Evolutionary conservation across 2,888 invertebrate species (phyloP).

Genomic region (Linyphia triangularis): DNA sequence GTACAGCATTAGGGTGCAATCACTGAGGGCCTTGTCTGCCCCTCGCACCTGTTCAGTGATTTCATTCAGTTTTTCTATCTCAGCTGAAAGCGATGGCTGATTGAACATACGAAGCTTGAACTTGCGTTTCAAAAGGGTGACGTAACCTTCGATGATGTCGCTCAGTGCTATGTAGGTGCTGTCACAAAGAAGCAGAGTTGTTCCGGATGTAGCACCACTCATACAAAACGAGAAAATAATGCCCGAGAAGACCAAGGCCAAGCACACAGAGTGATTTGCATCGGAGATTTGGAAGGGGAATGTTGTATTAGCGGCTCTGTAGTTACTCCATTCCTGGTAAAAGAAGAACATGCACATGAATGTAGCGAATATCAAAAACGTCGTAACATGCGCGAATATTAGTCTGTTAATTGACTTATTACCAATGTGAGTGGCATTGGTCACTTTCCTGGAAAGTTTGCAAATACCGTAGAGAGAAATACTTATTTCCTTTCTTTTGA

Average conservation of each 20-base stretch:
- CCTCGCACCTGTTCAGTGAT: background rate
- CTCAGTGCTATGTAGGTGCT: background rate
- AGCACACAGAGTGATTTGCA: background rate
- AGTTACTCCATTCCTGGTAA: conserved; percentile 16
- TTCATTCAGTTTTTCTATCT: background rate
- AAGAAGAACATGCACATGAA: conserved; percentile 31
- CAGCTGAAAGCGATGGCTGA: background rate
- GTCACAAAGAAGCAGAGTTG: conserved; percentile 5
- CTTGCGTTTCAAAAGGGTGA: background rate
- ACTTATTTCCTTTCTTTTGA: conserved; percentile 3
- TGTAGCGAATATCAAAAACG: background rate
- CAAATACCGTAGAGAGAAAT: background rate
- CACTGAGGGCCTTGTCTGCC: conserved; percentile 9
- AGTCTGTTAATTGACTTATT: background rate
- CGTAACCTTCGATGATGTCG: conserved; percentile 15
- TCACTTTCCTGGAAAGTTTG: background rate
- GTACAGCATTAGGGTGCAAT: conserved; percentile 14
- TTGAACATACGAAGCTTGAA: background rate
- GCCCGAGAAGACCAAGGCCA: background rate
- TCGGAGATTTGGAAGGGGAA: background rate
- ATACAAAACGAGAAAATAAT: conserved; percentile 11
- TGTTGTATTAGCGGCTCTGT: background rate
- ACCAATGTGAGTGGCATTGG: background rate
- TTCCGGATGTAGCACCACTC: conserved; percentile 1
- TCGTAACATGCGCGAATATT: background rate